A percentile compares a stretch with the other conserved stretches of the same genome.
phyloP scores from a whole-genome alignment of 2,113 vertebrate species.

The Hylia prasina region DNA sequence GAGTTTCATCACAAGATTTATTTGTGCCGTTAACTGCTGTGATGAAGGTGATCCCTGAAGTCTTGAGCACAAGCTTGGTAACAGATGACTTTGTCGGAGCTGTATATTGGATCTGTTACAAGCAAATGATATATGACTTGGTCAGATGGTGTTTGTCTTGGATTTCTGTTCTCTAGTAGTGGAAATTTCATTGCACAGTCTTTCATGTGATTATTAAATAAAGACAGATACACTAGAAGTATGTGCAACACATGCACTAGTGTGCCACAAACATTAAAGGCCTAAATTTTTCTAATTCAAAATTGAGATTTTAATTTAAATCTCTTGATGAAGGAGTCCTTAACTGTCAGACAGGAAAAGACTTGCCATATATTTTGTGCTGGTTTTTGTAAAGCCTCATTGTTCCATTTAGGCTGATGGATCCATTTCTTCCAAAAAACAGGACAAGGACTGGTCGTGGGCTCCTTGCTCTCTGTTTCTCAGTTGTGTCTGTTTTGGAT shows the following conservation, averaged over 20 bases:
- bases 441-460: background rate
- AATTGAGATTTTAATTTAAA: background rate
- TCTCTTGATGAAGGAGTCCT: background rate
- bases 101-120: constrained; percentile 22
- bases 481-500: background rate
- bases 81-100: constrained; percentile 27
- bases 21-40: background rate
- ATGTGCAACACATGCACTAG: background rate
- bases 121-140: constrained; percentile 7
- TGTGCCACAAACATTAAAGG: background rate
- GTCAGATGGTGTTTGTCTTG: background rate
- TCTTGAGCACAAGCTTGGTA: constrained; percentile 24
- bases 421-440: constrained; percentile 1
- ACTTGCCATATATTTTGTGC: background rate
- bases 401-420: background rate
- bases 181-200: background rate
- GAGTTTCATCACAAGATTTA: background rate
- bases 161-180: constrained; percentile 2
- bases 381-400: background rate
- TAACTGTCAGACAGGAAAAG: background rate
- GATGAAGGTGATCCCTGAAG: constrained; percentile 22
- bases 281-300: background rate
- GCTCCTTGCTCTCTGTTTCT: background rate
- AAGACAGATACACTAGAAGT: background rate
- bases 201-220: background rate